These are phyloP conservation scores for Erebia epiphron DNA, from an alignment of 2,888 invertebrate genomes.

Conservation along the genomic window DNA sequence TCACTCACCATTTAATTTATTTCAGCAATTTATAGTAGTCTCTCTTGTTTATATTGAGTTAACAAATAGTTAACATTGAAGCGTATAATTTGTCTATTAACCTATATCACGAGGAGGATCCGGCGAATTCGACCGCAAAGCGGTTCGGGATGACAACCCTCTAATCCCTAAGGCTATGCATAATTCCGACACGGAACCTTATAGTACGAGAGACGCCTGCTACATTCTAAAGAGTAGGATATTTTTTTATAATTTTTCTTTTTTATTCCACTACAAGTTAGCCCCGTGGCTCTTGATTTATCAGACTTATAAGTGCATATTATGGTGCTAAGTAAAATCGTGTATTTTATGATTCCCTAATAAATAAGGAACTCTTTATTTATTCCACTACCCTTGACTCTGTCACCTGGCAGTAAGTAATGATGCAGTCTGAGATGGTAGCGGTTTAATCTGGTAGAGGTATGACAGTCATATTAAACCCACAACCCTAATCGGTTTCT, in stretches of 20 bases:
- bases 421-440: too few species aligned
- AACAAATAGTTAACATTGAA: constrained; percentile 22
- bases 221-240: neutral
- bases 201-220: constrained; percentile 31
- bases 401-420: too few species aligned
- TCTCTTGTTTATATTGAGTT: neutral
- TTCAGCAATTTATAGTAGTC: neutral
- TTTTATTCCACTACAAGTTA: too few species aligned
- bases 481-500: too few species aligned
- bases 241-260: neutral
- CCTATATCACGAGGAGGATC: constrained; percentile 64
- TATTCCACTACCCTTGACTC: too few species aligned
- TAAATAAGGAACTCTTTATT: too few species aligned
- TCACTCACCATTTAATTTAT: neutral
- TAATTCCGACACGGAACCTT: constrained; percentile 75
- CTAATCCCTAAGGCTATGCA: constrained; percentile 75
- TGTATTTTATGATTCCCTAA: too few species aligned
- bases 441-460: too few species aligned
- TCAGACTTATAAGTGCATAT: too few species aligned
- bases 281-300: too few species aligned
- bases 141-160: constrained; percentile 71
- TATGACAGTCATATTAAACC: too few species aligned
- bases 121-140: constrained; percentile 59
- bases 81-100: constrained; percentile 41
- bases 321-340: too few species aligned